Base-by-base conservation (phyloP, 2,113 vertebrate genomes). In the Merops nubicus region DNA sequence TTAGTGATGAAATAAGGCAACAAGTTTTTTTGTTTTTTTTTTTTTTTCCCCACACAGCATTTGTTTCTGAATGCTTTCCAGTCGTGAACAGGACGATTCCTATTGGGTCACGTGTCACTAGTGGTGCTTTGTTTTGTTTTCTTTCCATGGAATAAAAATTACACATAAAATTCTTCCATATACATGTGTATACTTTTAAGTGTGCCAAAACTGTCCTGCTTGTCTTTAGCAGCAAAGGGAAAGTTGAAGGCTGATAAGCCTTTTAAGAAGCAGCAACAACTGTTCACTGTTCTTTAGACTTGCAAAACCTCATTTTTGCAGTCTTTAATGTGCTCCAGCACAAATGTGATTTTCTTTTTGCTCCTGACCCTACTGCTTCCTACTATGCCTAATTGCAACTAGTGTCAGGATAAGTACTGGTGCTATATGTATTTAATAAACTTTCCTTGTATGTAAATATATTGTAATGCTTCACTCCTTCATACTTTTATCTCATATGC, bases 401-500 rank as follows among this genome's bases (percentile, higher is more conserved):
- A 13, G 2, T 80, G 11, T 53, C 18, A 62, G 42, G 13, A 9
- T 62, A 45, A 42, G 6, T 16, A 31, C 5, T 48, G 40, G 14
- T 70, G 33, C 11, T 64, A 8, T 17, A 26, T 14, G 6, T 43
- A 42, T 29, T 63, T 42, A 15, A 62, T 40, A 28, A 40, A 62
- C 36, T 62, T 38, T 28, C 36, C 6, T 42, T 73, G 13, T 1
- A 38, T 50, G 91, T 43, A 68, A 70, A 43, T 56, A 9, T 23
- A 25, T 50, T 72, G 54, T 14, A 63, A 7, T 42, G n/a, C 23
- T 78, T 76, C 5, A 9, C 0, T 28, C 13, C 11, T 5, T 81
- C 0, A 0, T 31, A 15, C 6, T 33, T 83, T 80, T 56, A 13
- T 33, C 14, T 2, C 0, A 1, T 38, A 45, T 7, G 5, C 15